These are phyloP conservation scores for Brachypteracias leptosomus DNA, from an alignment of 2,113 vertebrate genomes.

Conservation along the genomic window DNA sequence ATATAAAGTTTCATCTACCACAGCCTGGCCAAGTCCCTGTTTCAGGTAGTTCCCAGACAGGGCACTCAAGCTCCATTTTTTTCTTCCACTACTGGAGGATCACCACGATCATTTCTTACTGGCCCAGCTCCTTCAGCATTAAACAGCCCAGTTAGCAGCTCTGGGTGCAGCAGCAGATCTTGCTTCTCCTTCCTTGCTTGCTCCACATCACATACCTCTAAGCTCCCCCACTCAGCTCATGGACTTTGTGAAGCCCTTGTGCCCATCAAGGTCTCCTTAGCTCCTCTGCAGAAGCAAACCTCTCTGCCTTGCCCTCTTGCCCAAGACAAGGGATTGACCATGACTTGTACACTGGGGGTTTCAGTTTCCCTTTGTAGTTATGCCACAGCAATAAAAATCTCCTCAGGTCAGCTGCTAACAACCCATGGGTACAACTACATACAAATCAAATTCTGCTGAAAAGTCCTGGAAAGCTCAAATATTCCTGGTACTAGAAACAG, in stretches of 20 bases:
- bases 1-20: not conserved
- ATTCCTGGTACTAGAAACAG: not conserved
- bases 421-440: not conserved
- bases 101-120: not conserved
- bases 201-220: no score
- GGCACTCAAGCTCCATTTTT: not conserved
- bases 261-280: not conserved
- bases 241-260: not conserved
- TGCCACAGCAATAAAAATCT: not conserved
- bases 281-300: not conserved
- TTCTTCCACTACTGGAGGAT: accelerated
- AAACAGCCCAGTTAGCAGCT: not conserved
- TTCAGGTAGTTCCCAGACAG: not conserved
- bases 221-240: not conserved
- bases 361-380: not conserved
- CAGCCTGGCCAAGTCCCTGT: not conserved
- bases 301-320: not conserved
- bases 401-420: not conserved
- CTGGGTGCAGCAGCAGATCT: not conserved
- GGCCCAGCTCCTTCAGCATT: not conserved
- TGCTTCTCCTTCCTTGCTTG: not conserved
- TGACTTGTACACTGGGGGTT: not conserved
- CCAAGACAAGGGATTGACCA: not conserved
- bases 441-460: not conserved
- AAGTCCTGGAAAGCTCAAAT: not conserved